Evolutionary conservation across 1,140 invertebrate species (phyloP), one percentile per base, ranked within the genome.

Genomic region (Pararge aegeria): DNA sequence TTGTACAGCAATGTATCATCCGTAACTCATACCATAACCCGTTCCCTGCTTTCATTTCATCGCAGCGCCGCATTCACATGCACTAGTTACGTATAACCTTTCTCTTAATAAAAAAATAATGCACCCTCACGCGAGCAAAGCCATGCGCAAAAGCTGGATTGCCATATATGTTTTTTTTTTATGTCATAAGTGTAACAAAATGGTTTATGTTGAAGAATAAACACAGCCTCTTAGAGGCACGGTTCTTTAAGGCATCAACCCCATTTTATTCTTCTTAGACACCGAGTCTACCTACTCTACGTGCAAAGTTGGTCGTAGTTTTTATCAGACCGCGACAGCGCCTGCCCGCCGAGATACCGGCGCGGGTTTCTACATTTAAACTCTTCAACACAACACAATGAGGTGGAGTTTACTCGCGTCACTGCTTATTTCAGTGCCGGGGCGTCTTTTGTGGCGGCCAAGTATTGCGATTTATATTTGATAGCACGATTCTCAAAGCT

Each of bases 331-430:
- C 44, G n/a, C 40, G 61, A 64, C 67, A 70, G 68, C 57, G 66
- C 61, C 75, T 73, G 73, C 55, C 50, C 62, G 64, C 21, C 29
- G 46, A 66, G 73, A 78, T 73, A 78, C 57, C 55, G 1, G 12
- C 38, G 54, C 49, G 42, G 51, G 60, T 60, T 61, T 66, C 27
- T 48, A 69, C 69, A 69, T 71, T 70, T 71, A 65, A 71, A 75
- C 68, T 73, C 18, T 12, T 72, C 50, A 55, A 68, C 70, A 65
- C 70, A 62, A 61, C 68, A 72, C 57, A 56, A 70, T 68, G 48
- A 48, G 67, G 30, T 69, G 37, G 30, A 66, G 42, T 9, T 46
- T 59, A 68, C 66, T 71, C 6, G 13, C 38, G 38, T 65, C 46
- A 44, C n/a, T 19, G 44, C 57, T 59, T 52, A 24, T 34, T 46